Base-by-base conservation (phyloP, 2,888 invertebrate genomes). In the Watsonalla binaria region DNA sequence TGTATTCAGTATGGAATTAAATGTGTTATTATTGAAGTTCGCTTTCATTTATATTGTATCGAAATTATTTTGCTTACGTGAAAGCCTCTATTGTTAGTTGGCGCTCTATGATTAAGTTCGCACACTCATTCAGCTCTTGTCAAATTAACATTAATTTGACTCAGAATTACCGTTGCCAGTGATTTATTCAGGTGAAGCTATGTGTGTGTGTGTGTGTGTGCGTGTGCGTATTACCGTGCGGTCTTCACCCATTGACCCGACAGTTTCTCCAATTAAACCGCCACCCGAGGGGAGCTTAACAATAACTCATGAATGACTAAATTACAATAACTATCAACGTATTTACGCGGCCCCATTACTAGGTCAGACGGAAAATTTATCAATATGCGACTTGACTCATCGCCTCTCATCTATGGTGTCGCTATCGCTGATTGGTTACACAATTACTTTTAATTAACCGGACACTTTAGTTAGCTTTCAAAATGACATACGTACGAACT, bases 101-200 rank as follows among this genome's bases (percentile, higher is more conserved):
- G 57, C 63, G 60, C 62, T 66, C 65, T 79, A 76, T 83, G 78
- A 86, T 83, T 80, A 79, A 75, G 81, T 82, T 80, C 72, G 80
- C 77, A 73, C 72, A 76, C 78, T 69, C 70, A 78, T 82, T 72
- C 73, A 63, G 60, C 67, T 51, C 70, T 74, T 78, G 77, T 81
- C 85, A 81, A 81, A 82, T 84, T 83, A 84, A 78, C 74, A 80
- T 81, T 79, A 72, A 84, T 86, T 80, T 78, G 74, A 66, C 70
- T 72, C 74, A 70, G 69, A 68, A 72, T 73, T 66, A 78, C 79
- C 74, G 84, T 81, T 78, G 76, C 58, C 60, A 55, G 72, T 80
- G 78, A 82, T 80, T 82, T 85, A 82, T 83, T 80, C 74, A 76
- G 78, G 78, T 75, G 76, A 74, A 71, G 78, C 70, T 81, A 79